Conservation (phyloP, 2,797 vertebrate genomes). For the Falco naumanni region DNA sequence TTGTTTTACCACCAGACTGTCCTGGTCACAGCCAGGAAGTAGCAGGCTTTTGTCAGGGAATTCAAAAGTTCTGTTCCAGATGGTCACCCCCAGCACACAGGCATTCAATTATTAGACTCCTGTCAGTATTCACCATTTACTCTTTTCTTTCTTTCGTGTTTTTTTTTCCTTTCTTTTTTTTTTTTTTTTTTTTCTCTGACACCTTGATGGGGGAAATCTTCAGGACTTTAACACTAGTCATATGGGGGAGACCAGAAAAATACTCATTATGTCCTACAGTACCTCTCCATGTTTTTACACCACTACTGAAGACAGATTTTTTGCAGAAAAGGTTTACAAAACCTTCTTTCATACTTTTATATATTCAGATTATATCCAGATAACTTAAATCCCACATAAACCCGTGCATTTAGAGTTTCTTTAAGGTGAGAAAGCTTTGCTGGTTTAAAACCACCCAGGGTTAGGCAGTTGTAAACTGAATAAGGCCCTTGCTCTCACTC, state of each 20-base stretch:
- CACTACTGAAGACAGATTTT: not conserved
- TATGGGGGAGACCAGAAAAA: not conserved
- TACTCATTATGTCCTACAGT: not conserved
- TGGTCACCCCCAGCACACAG: fast-evolving
- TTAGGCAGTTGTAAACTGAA: not conserved
- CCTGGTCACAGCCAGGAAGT: not conserved
- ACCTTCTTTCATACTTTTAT: not conserved
- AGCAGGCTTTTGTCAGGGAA: not conserved
- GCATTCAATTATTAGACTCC: not conserved
- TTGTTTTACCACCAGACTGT: not conserved
- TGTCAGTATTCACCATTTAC: not conserved
- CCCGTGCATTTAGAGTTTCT: not conserved
- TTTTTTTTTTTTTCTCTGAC: not conserved
- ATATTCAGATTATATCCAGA: not conserved
- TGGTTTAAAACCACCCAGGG: not conserved
- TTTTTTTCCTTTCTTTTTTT: not conserved
- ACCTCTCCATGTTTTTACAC: not conserved
- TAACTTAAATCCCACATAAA: not conserved
- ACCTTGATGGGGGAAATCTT: not conserved
- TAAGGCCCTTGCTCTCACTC: not conserved
- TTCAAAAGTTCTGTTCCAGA: not conserved
- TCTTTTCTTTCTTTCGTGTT: not conserved
- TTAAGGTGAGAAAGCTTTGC: not conserved
- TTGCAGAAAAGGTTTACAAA: not conserved
- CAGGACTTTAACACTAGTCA: not conserved